Evolutionary conservation across 1,140 invertebrate genomes (phyloP).

Genomic region (Hermetia illucens): DNA sequence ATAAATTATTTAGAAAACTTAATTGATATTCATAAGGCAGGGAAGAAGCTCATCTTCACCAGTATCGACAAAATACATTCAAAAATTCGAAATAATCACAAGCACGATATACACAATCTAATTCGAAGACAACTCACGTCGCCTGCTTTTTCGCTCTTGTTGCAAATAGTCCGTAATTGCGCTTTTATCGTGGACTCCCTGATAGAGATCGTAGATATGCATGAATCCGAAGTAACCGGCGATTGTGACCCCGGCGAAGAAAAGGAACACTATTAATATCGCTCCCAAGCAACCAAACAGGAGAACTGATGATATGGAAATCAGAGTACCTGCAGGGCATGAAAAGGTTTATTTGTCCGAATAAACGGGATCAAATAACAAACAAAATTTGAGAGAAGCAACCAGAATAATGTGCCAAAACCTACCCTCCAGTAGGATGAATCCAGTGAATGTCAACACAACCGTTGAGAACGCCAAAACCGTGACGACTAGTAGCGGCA

Average conservation of each 20-base stretch:
- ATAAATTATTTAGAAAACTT: too few relatives aligned
- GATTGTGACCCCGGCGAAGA: constrained; percentile 14
- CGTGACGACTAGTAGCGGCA: constrained; percentile 21
- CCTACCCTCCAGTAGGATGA: constrained; percentile 24
- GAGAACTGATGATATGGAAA: constrained; percentile 20
- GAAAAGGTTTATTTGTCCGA: neutral
- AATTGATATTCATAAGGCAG: too few relatives aligned
- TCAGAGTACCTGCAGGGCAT: constrained; percentile 15
- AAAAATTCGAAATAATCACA: too few relatives aligned
- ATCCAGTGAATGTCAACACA: constrained; percentile 23
- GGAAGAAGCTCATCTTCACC: too few relatives aligned
- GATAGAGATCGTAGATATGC: constrained; percentile 13
- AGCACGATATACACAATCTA: too few relatives aligned
- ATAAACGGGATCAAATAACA: constrained; percentile 1
- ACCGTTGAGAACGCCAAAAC: constrained; percentile 21
- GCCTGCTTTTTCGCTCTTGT: too few relatives aligned
- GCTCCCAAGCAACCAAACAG: constrained; percentile 19
- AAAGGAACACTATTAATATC: constrained; percentile 12
- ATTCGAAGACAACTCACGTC: too few relatives aligned
- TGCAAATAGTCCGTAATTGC: too few relatives aligned
- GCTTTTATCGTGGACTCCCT: too few relatives aligned
- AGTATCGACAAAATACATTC: too few relatives aligned
- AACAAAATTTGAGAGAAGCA: neutral
- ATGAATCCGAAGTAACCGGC: constrained; percentile 20
- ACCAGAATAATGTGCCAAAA: neutral